These are phyloP conservation scores for Discoglossus pictus DNA, from an alignment of 2,797 vertebrate species.

Conservation along the genomic window DNA sequence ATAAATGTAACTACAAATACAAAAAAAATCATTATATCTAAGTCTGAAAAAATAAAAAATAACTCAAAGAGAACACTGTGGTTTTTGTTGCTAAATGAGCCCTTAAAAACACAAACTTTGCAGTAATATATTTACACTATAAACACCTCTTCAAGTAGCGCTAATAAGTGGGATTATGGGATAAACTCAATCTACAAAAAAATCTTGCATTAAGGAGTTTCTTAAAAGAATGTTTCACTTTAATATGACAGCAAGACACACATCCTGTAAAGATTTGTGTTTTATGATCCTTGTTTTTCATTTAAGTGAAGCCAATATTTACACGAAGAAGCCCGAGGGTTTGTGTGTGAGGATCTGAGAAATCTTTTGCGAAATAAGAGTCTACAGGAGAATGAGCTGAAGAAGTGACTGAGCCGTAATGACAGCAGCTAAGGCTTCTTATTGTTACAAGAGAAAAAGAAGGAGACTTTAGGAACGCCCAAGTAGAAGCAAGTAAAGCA, in stretches of 20 bases:
- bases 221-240: constrained; percentile 28
- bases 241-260: constrained; percentile 28
- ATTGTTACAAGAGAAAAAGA: constrained; percentile 56
- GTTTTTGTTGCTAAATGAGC: not conserved
- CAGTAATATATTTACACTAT: constrained; percentile 16
- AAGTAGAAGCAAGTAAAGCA: constrained; percentile 33
- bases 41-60: too few relatives aligned
- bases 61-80: not conserved
- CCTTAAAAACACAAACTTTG: constrained; percentile 2
- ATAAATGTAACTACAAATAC: too few relatives aligned
- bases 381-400: constrained; percentile 27
- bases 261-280: constrained; percentile 25
- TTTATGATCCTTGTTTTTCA: constrained; percentile 22
- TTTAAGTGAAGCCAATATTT: constrained; percentile 1
- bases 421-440: constrained; percentile 53
- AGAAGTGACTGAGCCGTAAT: constrained; percentile 35
- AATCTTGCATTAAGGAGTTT: constrained; percentile 14
- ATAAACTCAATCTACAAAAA: constrained; percentile 5
- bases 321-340: not conserved
- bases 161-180: constrained; percentile 43
- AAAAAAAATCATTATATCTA: too few relatives aligned
- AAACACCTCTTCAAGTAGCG: constrained; percentile 16
- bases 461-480: constrained; percentile 29
- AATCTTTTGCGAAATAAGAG: constrained; percentile 48
- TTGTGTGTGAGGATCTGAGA: constrained; percentile 33